Evolutionary conservation across 2,797 vertebrate genomes (phyloP).

Genomic region (Anguilla megastoma): DNA sequence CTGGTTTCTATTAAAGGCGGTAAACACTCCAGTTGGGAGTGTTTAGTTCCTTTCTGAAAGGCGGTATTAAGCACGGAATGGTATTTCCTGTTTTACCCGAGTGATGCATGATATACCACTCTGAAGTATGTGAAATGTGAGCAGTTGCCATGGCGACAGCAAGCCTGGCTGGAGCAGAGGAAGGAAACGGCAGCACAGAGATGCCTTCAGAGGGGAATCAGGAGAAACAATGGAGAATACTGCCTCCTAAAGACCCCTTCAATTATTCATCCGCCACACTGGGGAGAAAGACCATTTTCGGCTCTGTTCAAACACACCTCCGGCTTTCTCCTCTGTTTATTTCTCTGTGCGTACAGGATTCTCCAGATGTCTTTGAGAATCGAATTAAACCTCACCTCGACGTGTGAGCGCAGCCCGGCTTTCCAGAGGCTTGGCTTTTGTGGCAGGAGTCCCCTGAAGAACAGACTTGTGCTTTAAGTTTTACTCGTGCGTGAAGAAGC

Average conservation of each 20-base stretch:
- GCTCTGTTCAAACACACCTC: constrained; percentile 24
- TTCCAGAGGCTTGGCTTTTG: neutral
- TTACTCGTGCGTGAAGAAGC: constrained; percentile 29
- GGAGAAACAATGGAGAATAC: constrained; percentile 43
- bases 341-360: constrained; percentile 8
- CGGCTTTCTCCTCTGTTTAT: constrained; percentile 4
- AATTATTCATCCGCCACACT: constrained; percentile 48
- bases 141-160: constrained; percentile 70
- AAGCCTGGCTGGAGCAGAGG: constrained; percentile 54
- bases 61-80: constrained; percentile 41
- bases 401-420: neutral
- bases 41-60: constrained; percentile 39
- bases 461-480: constrained; percentile 15
- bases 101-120: constrained; percentile 52
- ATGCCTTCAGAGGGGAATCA: constrained; percentile 50
- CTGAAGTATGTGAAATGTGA: constrained; percentile 61
- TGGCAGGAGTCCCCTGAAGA: neutral
- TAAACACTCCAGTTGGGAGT: constrained; percentile 39
- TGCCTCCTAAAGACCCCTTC: constrained; percentile 41
- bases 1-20: constrained; percentile 49
- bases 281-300: constrained; percentile 30
- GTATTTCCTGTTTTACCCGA: constrained; percentile 63
- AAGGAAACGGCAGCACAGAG: constrained; percentile 50
- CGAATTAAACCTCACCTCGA: constrained; percentile 5
- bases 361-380: neutral